Conservation (phyloP, 2,113 vertebrate species). For the Galemys pyrenaicus region DNA sequence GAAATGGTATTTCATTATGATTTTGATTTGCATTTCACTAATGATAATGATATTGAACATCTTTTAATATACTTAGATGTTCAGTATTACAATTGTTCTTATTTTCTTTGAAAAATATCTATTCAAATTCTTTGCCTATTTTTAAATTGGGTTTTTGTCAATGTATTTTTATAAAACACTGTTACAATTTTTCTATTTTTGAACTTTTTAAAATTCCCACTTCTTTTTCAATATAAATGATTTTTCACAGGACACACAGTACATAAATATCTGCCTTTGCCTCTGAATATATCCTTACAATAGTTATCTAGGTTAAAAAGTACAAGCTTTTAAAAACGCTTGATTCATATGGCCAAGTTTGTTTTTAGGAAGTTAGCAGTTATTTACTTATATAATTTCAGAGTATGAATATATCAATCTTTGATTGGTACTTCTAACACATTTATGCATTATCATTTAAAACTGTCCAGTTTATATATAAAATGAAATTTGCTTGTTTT, state of each 20-base stretch:
- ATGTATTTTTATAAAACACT: not conserved
- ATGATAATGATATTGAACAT: not conserved
- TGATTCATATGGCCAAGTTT: not conserved
- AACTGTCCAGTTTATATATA: not conserved
- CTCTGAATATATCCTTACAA: not conserved
- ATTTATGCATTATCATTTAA: not conserved
- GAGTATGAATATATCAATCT: not conserved
- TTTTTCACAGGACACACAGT: not conserved
- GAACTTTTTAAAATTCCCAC: not conserved
- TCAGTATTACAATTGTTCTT: not conserved
- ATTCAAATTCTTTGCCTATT: not conserved
- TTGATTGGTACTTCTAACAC: not conserved
- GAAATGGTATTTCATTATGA: not conserved
- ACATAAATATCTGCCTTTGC: not conserved
- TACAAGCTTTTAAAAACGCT: not conserved
- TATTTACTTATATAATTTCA: not conserved
- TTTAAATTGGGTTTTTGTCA: not conserved
- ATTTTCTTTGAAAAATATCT: not conserved
- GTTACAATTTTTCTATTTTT: not conserved
- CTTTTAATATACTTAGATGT: not conserved
- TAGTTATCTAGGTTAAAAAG: not conserved
- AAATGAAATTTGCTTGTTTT: not conserved
- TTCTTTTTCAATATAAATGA: not conserved
- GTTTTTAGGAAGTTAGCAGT: not conserved
- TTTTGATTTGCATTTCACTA: not conserved